phyloP scores from a whole-genome alignment of 2,888 invertebrate species.

The Lasioglossum lativentre region DNA sequence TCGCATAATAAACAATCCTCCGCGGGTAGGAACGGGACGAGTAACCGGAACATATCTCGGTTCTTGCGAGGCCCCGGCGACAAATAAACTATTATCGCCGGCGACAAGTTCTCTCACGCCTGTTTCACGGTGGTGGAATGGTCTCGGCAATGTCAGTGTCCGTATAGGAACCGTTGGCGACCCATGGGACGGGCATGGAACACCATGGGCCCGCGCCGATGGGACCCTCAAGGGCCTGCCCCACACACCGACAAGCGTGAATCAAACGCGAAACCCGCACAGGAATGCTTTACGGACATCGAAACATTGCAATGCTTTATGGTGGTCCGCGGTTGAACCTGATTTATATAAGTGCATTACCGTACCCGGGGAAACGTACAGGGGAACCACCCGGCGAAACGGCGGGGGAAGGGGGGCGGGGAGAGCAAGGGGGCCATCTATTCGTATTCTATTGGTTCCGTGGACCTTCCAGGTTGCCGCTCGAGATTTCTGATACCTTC shows the following conservation, averaged over 20 bases:
- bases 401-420: background rate
- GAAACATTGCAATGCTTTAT: slow-evolving; percentile 85
- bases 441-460: slow-evolving; percentile 66
- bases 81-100: slow-evolving; percentile 84
- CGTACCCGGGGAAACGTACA: slow-evolving; percentile 75
- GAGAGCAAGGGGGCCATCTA: slow-evolving; percentile 42
- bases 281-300: slow-evolving; percentile 84
- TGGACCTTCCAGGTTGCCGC: slow-evolving; percentile 55
- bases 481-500: slow-evolving; percentile 55
- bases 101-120: slow-evolving; percentile 84
- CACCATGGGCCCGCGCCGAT: slow-evolving; percentile 46
- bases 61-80: slow-evolving; percentile 77
- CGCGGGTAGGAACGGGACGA: slow-evolving; percentile 76
- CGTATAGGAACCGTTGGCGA: slow-evolving; percentile 41
- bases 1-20: slow-evolving; percentile 84
- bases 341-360: slow-evolving; percentile 85
- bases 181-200: slow-evolving; percentile 64
- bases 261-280: slow-evolving; percentile 84
- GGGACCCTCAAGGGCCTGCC: slow-evolving; percentile 72
- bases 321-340: slow-evolving; percentile 84
- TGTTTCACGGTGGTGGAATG: slow-evolving; percentile 66
- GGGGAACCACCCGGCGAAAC: slow-evolving; percentile 24
- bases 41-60: slow-evolving; percentile 83
- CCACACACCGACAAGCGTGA: slow-evolving; percentile 82
- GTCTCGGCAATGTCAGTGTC: slow-evolving; percentile 54